phyloP scores from a whole-genome alignment of 2,888 invertebrate species.

The Phaedon cochleariae region DNA sequence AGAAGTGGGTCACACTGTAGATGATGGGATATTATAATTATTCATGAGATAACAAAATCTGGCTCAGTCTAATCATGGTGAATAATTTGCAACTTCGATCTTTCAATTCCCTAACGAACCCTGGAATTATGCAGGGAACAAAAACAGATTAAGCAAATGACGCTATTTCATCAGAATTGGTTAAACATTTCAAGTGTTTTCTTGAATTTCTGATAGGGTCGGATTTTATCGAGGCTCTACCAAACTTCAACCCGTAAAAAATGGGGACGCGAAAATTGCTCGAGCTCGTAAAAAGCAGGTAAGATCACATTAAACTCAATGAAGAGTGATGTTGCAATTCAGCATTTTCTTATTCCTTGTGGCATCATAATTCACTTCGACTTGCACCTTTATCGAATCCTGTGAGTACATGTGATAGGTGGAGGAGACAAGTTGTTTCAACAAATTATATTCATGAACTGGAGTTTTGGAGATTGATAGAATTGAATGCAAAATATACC shows the following conservation, averaged over 20 bases:
- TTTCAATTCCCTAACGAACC: background rate
- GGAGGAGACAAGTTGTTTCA: too few relatives aligned
- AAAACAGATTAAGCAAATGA: background rate
- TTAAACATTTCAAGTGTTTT: background rate
- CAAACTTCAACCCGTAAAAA: background rate
- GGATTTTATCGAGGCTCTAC: background rate
- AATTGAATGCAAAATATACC: too few relatives aligned
- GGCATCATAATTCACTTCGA: background rate
- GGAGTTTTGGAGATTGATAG: too few relatives aligned
- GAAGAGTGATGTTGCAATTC: background rate
- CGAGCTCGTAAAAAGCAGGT: background rate
- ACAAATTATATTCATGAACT: too few relatives aligned
- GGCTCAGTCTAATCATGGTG: too few relatives aligned
- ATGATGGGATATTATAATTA: too few relatives aligned
- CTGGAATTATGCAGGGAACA: background rate
- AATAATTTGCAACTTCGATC: too few relatives aligned
- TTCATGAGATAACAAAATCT: too few relatives aligned
- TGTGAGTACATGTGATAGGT: too few relatives aligned
- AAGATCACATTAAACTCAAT: background rate
- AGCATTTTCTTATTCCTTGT: background rate
- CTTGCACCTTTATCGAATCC: too few relatives aligned
- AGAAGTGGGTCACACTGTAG: too few relatives aligned
- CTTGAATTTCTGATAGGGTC: background rate
- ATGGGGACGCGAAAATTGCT: background rate
- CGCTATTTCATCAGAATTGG: background rate